These are phyloP conservation scores for Dysdera silvatica DNA, from an alignment of 1,140 invertebrate species.

Conservation along the genomic window DNA sequence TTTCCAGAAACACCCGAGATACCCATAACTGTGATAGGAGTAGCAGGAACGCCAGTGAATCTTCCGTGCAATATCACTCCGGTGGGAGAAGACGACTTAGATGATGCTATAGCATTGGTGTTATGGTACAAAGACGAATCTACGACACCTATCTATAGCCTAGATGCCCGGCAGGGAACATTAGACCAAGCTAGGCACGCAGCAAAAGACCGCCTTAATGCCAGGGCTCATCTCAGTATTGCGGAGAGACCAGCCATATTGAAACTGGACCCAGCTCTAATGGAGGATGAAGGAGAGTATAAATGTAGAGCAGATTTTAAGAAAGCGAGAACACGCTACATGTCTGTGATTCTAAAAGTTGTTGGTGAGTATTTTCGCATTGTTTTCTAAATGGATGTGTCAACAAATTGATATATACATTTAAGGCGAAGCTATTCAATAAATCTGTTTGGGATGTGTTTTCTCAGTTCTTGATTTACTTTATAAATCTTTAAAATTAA, in stretches of 20 bases:
- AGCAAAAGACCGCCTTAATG: slow-evolving; percentile 30
- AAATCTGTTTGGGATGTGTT: no score
- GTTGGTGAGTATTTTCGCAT: slow-evolving; percentile 33
- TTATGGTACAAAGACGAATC: slow-evolving; percentile 58
- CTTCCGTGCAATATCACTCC: slow-evolving; percentile 73
- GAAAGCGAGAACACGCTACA: slow-evolving; percentile 62
- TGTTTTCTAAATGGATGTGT: no score
- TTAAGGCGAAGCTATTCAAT: no score
- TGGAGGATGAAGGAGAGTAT: slow-evolving; percentile 66
- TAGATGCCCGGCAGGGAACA: slow-evolving; percentile 35
- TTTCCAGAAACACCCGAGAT: slow-evolving; percentile 30
- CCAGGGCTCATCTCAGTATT: slow-evolving; percentile 33
- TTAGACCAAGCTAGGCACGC: slow-evolving; percentile 35
- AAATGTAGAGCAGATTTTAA: slow-evolving; percentile 82
- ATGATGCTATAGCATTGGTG: slow-evolving; percentile 24
- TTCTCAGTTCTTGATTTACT: no score
- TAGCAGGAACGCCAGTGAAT: slow-evolving; percentile 57
- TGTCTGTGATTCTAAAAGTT: slow-evolving; percentile 32
- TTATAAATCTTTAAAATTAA: no score
- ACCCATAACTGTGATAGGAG: slow-evolving; percentile 30
- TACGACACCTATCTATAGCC: slow-evolving; percentile 65
- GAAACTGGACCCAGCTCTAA: slow-evolving; percentile 24
- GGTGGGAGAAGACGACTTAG: slow-evolving; percentile 40
- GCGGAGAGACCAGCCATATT: slow-evolving; percentile 42
- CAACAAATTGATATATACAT: no score